Conservation (phyloP, 2,113 vertebrate species). For the Peromyscus leucopus region DNA sequence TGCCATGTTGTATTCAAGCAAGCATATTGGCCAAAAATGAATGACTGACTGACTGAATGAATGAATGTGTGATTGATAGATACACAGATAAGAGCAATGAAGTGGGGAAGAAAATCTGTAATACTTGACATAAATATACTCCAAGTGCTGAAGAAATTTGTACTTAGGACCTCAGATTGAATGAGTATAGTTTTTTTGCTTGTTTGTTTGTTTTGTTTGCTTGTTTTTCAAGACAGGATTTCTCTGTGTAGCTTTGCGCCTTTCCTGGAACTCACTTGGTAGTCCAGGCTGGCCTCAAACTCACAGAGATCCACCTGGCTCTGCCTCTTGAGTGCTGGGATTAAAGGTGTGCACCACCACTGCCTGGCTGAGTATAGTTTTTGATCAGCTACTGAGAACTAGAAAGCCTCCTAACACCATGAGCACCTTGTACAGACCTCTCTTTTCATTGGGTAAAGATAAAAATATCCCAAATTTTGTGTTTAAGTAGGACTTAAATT, state of each 20-base stretch:
- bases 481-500: background rate
- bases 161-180: background rate
- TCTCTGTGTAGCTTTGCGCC: no score
- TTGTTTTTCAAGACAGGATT: no score
- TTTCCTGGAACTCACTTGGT: no score
- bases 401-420: background rate
- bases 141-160: background rate
- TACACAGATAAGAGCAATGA: background rate
- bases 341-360: no score
- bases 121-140: background rate
- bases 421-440: background rate
- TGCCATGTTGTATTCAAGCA: background rate
- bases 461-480: background rate
- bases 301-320: no score
- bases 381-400: background rate
- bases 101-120: background rate
- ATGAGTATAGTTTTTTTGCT: background rate
- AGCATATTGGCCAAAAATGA: background rate
- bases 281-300: no score
- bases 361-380: background rate
- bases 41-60: background rate
- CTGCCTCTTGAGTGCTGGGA: no score
- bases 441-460: background rate
- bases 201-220: no score
- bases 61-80: background rate